Percentiles rank a stretch among this genome's conserved stretches.
Evolutionary conservation across 2,113 vertebrate genomes (phyloP).

Genomic region (Phylloscopus whistleri): DNA sequence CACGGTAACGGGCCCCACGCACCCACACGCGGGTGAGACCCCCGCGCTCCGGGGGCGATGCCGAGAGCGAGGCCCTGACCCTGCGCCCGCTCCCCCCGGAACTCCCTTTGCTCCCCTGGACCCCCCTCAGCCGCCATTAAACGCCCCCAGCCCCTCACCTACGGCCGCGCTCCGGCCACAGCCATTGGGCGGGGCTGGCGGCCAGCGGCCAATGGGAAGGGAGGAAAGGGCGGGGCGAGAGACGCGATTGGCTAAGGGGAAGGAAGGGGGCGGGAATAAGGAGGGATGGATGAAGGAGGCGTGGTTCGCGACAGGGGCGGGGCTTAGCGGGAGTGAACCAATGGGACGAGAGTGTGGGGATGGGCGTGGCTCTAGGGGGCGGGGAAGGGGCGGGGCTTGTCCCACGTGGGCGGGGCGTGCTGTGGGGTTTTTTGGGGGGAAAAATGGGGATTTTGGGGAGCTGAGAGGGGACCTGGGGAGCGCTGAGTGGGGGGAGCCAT

Average conservation of each 20-base stretch:
- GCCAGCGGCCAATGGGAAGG: not conserved
- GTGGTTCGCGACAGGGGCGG: rapidly evolving
- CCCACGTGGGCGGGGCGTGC: not conserved
- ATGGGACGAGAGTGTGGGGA: rapidly evolving
- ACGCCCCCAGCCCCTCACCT: not conserved
- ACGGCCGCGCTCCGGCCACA: not conserved
- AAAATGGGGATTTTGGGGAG: not conserved
- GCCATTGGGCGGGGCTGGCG: not conserved
- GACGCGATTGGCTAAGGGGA: not conserved
- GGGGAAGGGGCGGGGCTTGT: rapidly evolving
- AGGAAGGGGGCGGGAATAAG: not conserved
- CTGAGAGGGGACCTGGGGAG: not conserved
- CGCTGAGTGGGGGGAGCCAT: not conserved
- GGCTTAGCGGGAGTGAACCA: rapidly evolving
- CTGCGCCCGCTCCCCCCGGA: not conserved
- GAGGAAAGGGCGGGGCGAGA: not conserved
- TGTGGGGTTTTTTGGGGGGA: not conserved
- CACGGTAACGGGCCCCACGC: not conserved
- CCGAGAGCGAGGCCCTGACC: not conserved
- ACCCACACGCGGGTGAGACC: not conserved
- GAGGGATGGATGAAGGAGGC: rapidly evolving
- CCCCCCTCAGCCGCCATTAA: not conserved
- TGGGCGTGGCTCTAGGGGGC: not conserved
- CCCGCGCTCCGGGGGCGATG: not conserved
- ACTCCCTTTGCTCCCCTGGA: rapidly evolving